phyloP scores from a whole-genome alignment of 2,888 invertebrate genomes.

The Apodemia hepburni region DNA sequence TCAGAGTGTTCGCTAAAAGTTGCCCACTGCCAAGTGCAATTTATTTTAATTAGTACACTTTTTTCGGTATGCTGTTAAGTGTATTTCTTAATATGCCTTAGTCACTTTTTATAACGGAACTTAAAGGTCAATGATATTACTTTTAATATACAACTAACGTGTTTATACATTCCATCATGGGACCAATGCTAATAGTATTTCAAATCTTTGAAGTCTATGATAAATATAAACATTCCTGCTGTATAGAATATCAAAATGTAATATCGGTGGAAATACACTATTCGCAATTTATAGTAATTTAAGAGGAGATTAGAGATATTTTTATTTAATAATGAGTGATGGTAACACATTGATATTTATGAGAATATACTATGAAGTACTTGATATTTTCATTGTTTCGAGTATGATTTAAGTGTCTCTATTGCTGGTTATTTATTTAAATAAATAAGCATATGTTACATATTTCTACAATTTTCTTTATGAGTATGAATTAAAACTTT shows the following conservation, averaged over 20 bases:
- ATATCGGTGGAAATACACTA: slow-evolving; percentile 45
- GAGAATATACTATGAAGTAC: slow-evolving; percentile 67
- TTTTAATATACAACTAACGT: slow-evolving; percentile 22
- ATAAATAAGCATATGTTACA: slow-evolving; percentile 9
- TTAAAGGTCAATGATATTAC: slow-evolving; percentile 18
- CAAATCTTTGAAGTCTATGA: too few species aligned
- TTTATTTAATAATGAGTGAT: slow-evolving; percentile 75
- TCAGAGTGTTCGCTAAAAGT: slow-evolving; percentile 70
- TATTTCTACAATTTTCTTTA: slow-evolving; percentile 33
- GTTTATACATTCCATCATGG: slow-evolving; percentile 65
- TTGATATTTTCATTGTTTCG: slow-evolving; percentile 67
- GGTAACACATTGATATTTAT: slow-evolving; percentile 75
- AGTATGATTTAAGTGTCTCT: slow-evolving; percentile 66
- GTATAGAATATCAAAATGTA: not conserved
- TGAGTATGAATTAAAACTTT: slow-evolving; percentile 29
- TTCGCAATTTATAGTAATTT: slow-evolving; percentile 72
- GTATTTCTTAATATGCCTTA: slow-evolving; percentile 59
- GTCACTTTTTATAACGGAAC: slow-evolving; percentile 43
- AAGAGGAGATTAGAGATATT: slow-evolving; percentile 74
- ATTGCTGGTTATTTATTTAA: slow-evolving; percentile 74
- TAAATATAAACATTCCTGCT: not conserved
- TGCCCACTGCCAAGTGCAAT: slow-evolving; percentile 75
- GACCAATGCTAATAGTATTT: slow-evolving; percentile 47
- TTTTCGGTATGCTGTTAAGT: slow-evolving; percentile 48
- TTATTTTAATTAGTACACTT: slow-evolving; percentile 57